phyloP scores from a whole-genome alignment of 2,113 vertebrate genomes.

The Cyanoramphus novaezelandiae region DNA sequence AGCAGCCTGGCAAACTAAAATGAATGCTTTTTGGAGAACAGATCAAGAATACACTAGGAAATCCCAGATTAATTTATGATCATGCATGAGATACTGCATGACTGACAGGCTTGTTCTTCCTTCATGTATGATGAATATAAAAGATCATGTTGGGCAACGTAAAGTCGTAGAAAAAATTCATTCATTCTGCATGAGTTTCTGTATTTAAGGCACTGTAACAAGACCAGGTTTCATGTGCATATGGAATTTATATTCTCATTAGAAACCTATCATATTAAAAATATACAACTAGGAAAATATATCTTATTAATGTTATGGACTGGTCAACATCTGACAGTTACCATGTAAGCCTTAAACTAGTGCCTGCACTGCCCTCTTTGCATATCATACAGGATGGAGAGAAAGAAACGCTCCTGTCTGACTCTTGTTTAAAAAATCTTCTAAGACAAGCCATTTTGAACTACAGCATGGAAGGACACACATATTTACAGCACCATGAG shows the following conservation, averaged over 20 bases:
- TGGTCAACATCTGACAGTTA: neutral
- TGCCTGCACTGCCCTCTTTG: neutral
- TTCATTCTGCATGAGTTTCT: neutral
- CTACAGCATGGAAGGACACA: neutral
- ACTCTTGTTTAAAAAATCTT: neutral
- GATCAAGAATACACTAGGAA: neutral
- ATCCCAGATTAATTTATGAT: neutral
- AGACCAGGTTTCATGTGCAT: neutral
- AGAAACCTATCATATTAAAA: neutral
- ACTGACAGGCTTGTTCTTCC: neutral
- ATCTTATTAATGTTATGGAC: neutral
- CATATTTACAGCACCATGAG: neutral
- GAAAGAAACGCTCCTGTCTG: neutral
- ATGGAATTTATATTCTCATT: neutral
- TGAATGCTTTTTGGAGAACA: neutral
- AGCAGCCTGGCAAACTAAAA: neutral
- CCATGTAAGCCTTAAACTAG: neutral
- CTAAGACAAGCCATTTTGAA: neutral
- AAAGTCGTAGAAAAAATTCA: neutral
- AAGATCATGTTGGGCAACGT: neutral
- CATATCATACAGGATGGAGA: neutral
- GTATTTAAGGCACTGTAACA: neutral
- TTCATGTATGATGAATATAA: slow-evolving; percentile 20
- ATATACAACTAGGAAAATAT: neutral
- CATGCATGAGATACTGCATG: neutral